Conservation (phyloP, 2,113 vertebrate genomes). For the Peromyscus maniculatus region DNA sequence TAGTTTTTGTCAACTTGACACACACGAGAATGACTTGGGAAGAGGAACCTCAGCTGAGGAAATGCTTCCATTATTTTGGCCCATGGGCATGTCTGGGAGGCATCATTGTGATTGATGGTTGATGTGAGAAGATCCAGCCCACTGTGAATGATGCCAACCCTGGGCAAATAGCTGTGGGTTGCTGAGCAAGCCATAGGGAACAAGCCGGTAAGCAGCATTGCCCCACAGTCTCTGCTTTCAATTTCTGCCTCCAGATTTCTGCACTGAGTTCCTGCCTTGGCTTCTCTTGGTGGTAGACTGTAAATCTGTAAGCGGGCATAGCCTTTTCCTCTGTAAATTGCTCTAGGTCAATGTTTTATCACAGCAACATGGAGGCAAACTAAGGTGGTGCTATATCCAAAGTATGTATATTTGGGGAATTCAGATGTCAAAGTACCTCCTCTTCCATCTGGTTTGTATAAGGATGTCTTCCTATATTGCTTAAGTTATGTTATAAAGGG, state of each 20-base stretch:
- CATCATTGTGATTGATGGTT: neutral
- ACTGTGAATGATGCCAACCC: neutral
- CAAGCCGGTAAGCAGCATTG: neutral
- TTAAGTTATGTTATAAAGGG: neutral
- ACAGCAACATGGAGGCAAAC: neutral
- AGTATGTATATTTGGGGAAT: neutral
- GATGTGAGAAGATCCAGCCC: neutral
- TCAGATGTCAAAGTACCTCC: neutral
- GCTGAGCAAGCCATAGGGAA: neutral
- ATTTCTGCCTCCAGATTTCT: neutral
- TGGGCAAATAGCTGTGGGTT: neutral
- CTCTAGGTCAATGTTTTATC: neutral
- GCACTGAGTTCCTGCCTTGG: neutral
- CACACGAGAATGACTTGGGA: neutral
- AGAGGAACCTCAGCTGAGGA: neutral
- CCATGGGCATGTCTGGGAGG: neutral
- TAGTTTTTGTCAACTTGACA: neutral
- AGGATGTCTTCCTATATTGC: neutral
- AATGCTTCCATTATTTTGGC: neutral
- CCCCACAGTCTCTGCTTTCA: neutral
- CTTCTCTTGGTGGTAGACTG: neutral
- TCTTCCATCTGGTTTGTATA: neutral
- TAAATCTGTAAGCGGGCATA: neutral
- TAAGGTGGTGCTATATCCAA: neutral
- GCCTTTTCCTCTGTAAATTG: neutral